Percentiles rank a stretch among this genome's conserved stretches.
phyloP scores from a whole-genome alignment of 2,113 vertebrate genomes.

The Cyprinodon tularosa region DNA sequence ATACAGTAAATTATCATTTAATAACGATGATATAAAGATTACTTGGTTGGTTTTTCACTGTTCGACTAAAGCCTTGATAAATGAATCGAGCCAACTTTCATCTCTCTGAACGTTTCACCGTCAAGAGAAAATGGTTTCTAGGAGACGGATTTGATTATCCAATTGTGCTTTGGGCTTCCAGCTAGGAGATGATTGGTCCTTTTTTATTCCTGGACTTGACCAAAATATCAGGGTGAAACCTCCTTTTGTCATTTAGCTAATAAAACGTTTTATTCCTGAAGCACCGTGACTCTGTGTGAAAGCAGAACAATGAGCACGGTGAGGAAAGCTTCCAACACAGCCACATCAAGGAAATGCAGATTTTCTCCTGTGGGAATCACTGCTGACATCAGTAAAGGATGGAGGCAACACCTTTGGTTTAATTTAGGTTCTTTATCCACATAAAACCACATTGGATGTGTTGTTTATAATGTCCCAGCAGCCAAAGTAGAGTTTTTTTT shows the following conservation, averaged over 20 bases:
- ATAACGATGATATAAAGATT: background rate
- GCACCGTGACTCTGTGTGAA: background rate
- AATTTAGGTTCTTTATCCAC: background rate
- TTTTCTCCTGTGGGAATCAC: too few relatives aligned
- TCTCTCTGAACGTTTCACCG: background rate
- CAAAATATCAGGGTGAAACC: background rate
- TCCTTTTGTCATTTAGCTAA: background rate
- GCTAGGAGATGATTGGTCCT: background rate
- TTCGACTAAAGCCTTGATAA: background rate
- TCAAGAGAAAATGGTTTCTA: background rate
- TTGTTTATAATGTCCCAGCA: background rate
- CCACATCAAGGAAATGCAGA: background rate
- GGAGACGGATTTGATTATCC: background rate
- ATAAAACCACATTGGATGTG: background rate
- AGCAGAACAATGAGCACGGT: background rate
- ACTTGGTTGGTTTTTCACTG: background rate
- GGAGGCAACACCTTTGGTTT: background rate
- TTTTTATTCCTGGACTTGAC: constrained; percentile 3
- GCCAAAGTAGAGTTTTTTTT: background rate
- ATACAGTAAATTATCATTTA: background rate
- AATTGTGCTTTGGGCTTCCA: background rate
- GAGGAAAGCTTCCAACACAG: background rate
- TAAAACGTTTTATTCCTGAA: background rate
- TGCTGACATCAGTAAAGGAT: background rate
- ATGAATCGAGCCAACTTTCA: background rate